Conservation (phyloP, 2,888 invertebrate species). For the Agrotis exclamationis region DNA sequence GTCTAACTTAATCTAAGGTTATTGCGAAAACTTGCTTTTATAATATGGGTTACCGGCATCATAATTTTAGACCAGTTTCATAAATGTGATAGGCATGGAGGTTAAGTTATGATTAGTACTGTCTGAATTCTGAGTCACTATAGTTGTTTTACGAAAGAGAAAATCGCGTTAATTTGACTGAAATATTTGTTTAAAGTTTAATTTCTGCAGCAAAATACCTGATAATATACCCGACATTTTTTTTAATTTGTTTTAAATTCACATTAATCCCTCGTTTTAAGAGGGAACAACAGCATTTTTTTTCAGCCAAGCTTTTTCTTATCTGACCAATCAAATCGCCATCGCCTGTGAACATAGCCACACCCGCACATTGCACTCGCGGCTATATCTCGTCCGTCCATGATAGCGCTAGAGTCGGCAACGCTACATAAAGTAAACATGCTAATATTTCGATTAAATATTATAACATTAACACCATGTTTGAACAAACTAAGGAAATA, state of each 20-base stretch:
- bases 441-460: slow-evolving; percentile 62
- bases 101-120: slow-evolving; percentile 36
- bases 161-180: background rate
- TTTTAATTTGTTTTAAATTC: too few species aligned
- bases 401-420: slow-evolving; percentile 70
- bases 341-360: slow-evolving; percentile 6
- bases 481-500: slow-evolving; percentile 16
- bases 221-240: too few species aligned
- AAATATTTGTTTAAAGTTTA: background rate
- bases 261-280: too few species aligned
- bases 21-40: slow-evolving; percentile 41
- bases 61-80: slow-evolving; percentile 54
- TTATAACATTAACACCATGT: slow-evolving; percentile 38
- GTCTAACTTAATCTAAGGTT: slow-evolving; percentile 28
- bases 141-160: slow-evolving; percentile 20
- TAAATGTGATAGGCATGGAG: slow-evolving; percentile 49
- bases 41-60: background rate
- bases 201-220: too few species aligned
- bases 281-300: background rate
- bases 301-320: background rate
- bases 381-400: slow-evolving; percentile 72
- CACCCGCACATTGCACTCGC: slow-evolving; percentile 63
- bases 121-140: slow-evolving; percentile 41
- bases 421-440: slow-evolving; percentile 71
- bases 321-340: slow-evolving; percentile 28